Evolutionary conservation across 2,797 vertebrate genomes (phyloP).

Genomic region (Channallabes apus): DNA sequence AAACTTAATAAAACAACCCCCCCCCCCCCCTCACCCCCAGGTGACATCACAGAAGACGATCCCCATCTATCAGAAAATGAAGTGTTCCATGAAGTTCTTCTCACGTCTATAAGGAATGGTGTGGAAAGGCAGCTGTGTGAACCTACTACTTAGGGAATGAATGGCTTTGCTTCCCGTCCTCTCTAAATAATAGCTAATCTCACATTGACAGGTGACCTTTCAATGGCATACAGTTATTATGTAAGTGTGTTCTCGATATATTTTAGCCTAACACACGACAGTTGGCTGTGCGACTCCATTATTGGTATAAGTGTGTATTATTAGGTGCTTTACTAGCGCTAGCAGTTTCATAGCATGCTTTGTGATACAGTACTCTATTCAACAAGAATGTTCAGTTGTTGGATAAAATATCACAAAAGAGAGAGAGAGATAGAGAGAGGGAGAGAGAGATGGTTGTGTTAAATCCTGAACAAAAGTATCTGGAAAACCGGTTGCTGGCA

Average conservation of each 20-base stretch:
- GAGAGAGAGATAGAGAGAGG: no score
- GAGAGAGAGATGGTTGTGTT: no score
- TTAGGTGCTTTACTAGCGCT: neutral
- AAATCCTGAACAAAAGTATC: no score
- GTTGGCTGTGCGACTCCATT: neutral
- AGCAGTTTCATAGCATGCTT: neutral
- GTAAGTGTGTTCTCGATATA: constrained; percentile 12
- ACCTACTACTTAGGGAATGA: neutral
- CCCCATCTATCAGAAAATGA: no score
- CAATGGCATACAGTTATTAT: neutral
- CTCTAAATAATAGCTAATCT: neutral
- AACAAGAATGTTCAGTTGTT: neutral
- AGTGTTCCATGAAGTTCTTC: no score
- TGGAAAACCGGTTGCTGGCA: no score
- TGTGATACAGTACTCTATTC: neutral
- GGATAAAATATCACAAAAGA: no score
- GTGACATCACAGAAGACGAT: no score
- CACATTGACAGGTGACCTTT: constrained; percentile 23
- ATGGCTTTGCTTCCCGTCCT: neutral
- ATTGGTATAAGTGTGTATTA: neutral
- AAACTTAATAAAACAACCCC: no score
- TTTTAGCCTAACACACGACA: neutral
- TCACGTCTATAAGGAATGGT: neutral
- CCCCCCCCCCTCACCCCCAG: no score
- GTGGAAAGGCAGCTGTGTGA: neutral